phyloP scores from a whole-genome alignment of 2,888 invertebrate species.

The Cyclophora punctaria region DNA sequence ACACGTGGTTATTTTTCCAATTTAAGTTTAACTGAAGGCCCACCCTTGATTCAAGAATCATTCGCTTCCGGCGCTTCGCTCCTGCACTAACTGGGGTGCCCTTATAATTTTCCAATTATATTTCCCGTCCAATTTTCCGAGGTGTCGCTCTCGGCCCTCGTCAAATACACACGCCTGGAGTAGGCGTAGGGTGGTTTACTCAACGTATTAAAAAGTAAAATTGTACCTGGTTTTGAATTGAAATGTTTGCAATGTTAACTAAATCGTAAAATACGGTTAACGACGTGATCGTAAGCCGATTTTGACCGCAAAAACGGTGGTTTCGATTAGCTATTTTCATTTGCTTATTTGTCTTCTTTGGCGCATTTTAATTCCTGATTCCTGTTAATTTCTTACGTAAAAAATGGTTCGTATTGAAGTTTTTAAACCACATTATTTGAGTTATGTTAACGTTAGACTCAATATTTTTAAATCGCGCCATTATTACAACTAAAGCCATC shows the following conservation, averaged over 20 bases:
- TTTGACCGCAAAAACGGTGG: too few relatives aligned
- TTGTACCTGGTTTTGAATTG: neutral
- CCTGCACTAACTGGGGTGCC: constrained; percentile 40
- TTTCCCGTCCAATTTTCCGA: constrained; percentile 74
- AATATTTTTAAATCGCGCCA: too few relatives aligned
- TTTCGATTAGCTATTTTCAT: too few relatives aligned
- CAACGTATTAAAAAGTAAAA: too few relatives aligned
- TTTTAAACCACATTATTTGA: too few relatives aligned
- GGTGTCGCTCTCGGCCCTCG: constrained; percentile 72
- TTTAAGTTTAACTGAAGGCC: constrained; percentile 29
- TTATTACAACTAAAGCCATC: too few relatives aligned
- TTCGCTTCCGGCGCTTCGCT: constrained; percentile 18
- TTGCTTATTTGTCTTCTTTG: too few relatives aligned
- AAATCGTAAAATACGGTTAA: constrained; percentile 2
- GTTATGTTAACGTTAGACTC: too few relatives aligned
- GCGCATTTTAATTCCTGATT: too few relatives aligned
- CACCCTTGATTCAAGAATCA: constrained; percentile 25
- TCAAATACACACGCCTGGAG: constrained; percentile 51
- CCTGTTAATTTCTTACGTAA: too few relatives aligned
- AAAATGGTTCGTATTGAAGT: too few relatives aligned
- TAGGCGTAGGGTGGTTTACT: constrained; percentile 11
- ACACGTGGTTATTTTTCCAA: constrained; percentile 25
- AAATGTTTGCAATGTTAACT: neutral
- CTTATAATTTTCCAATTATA: constrained; percentile 75
- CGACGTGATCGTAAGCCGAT: too few relatives aligned